Base-by-base conservation (phyloP, 2,113 vertebrate genomes). In the Peromyscus leucopus region DNA sequence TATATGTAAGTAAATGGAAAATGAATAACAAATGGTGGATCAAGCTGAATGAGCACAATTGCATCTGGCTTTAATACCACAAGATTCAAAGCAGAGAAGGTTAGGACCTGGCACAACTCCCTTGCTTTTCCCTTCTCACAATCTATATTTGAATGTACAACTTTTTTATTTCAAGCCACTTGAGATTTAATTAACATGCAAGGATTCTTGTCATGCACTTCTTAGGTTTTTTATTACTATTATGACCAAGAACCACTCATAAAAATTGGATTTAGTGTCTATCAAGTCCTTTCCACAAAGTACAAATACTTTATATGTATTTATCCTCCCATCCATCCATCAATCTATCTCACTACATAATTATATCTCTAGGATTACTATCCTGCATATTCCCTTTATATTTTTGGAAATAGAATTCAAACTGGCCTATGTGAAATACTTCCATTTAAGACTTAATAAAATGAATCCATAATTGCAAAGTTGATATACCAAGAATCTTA, bases 81-180 rank as follows among this genome's bases (percentile, higher is more conserved):
- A 78, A 21, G 33, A 89, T 78, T 94, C 33, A 95, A 96, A 24
- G 12, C 26, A 86, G 76, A 78, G 10, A 74, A 7, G 24, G 5
- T 67, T 55, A 51, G 36, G 51, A 42, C 7, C 13, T 87, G 72
- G 22, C 7, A 90, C 13, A 13, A 22, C 8, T 80, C 57, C 17
- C 3, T 39, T 36, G 12, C 55, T 2, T 16, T 88, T 46, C 36
- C 12, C 22, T 80, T 85, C 59, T 65, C 13, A 59, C 4, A 75
- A 76, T 76, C 51, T 61, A 72, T 65, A 55, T 79, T 96, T 93
- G 61, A 91, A 83, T 74, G 3, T 63, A 74, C 22, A 55, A 93
- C 9, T 89, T 94, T 57, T 90, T 69, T 31, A 95, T 90, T 93
- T 87, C 51, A 89, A 95, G 61, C 72, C 4, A 90, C 78, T 89